Evolutionary conservation across 2,797 vertebrate genomes (phyloP), one percentile per base, ranked within the genome.

Genomic region (Otolemur crassicaudatus): DNA sequence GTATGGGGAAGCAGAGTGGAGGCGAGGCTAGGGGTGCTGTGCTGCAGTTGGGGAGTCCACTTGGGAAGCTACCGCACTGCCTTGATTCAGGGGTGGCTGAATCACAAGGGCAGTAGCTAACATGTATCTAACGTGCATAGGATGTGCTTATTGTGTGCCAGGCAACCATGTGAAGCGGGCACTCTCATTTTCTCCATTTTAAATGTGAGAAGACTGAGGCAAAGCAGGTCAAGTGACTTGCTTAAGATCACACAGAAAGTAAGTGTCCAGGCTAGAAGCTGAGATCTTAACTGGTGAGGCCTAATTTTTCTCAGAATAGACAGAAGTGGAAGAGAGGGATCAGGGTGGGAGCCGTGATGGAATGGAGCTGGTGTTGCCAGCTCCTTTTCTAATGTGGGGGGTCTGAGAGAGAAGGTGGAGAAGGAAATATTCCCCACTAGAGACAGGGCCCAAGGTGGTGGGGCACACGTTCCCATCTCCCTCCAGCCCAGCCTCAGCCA

Each of bases 361-460:
- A 34, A 40, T 40, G 34, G 61, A 73, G 34, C 7, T 43, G 23
- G 73, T 25, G 27, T 46, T 5, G 65, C 7, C 22, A 14, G 63
- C n/a, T 70, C 53, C 63, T 70, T 40, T 49, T 27, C 27, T 23
- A 46, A 69, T 20, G 4, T 37, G 40, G n/a, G 40, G 6, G 27
- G 0, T 40, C 40, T 79, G 46, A 23, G 34, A 82, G 76, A 84
- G 76, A 63, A n/a, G 46, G 34, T 9, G 3, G 27, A 87, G 85
- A 53, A 37, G 49, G 19, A 46, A 25, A 19, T 56, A 73, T 63
- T 69, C 31, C 60, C 27, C 7, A 69, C 34, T 14, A 49, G 37
- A 43, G 77, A 27, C 1, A 8, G 31, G 5, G 1, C 4, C 4
- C 3, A 2, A 22, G 7, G 23, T 40, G 10, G 8, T 7, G 1